These are phyloP conservation scores for Mola mola DNA, from an alignment of 2,113 vertebrate genomes.

Conservation along the genomic window DNA sequence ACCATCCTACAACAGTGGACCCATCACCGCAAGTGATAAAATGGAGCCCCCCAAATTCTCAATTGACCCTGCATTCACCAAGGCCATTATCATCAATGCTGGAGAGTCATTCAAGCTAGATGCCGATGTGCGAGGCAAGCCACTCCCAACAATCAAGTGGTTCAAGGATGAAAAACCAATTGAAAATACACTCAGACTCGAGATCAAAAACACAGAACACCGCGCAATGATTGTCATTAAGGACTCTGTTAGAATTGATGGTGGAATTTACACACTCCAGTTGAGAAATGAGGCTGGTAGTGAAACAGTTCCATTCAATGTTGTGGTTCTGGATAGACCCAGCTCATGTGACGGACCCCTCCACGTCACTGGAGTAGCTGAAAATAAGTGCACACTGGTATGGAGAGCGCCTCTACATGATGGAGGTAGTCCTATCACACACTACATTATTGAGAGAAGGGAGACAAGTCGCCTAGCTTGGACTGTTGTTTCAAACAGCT, in stretches of 20 bases:
- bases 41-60: conserved; percentile 94
- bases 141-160: conserved; percentile 92
- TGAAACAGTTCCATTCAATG: conserved; percentile 88
- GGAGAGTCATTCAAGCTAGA: conserved; percentile 94
- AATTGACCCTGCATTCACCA: conserved; percentile 94
- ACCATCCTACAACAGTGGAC: conserved; percentile 95
- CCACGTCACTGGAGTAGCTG: conserved; percentile 88
- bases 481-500: conserved; percentile 91
- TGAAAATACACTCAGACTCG: conserved; percentile 90
- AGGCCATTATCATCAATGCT: conserved; percentile 90
- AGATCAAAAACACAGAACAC: conserved; percentile 92
- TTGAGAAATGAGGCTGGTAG: conserved; percentile 91
- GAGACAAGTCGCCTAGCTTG: conserved; percentile 97
- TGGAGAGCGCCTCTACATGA: conserved; percentile 93
- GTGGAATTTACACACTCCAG: conserved; percentile 90
- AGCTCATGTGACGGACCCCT: conserved; percentile 91
- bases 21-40: conserved; percentile 92
- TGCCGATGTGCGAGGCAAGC: conserved; percentile 93
- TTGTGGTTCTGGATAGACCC: conserved; percentile 94
- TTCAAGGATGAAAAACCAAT: conserved; percentile 91
- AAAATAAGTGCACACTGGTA: conserved; percentile 90
- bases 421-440: conserved; percentile 89
- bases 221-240: conserved; percentile 91
- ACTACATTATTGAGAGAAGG: conserved; percentile 95
- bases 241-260: conserved; percentile 90